phyloP scores from a whole-genome alignment of 2,113 vertebrate species.

The Saimiri boliviensis region DNA sequence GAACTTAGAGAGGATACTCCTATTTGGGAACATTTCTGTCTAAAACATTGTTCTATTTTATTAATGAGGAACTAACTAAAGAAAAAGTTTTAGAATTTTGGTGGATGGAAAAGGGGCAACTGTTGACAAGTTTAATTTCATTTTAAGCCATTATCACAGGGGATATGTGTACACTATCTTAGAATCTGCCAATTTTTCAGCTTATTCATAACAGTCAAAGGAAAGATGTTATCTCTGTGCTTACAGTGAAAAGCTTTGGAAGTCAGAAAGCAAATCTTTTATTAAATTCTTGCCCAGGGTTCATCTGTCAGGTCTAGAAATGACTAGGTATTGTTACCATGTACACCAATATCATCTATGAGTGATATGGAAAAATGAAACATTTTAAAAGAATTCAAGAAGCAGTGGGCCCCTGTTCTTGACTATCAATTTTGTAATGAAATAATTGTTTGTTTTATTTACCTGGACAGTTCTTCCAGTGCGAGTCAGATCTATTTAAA shows the following conservation, averaged over 20 bases:
- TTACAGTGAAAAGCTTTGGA: conserved; percentile 50
- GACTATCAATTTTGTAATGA: conserved; percentile 33
- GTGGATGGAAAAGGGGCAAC: neutral
- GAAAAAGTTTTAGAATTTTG: conserved; percentile 35
- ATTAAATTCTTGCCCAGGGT: conserved; percentile 69
- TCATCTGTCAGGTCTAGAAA: conserved; percentile 65
- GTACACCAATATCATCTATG: conserved; percentile 4
- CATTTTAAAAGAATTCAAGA: conserved; percentile 12
- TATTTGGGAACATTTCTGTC: conserved; percentile 13
- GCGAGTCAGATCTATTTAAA: neutral
- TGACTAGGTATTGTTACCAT: conserved; percentile 58
- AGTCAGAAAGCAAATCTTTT: conserved; percentile 58
- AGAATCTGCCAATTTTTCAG: conserved; percentile 68
- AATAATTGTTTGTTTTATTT: neutral
- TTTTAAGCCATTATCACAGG: conserved; percentile 51
- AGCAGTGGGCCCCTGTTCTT: neutral
- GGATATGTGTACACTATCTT: conserved; percentile 38
- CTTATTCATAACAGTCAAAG: conserved; percentile 69
- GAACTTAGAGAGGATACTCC: neutral
- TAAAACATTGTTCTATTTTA: conserved; percentile 5
- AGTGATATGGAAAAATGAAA: conserved; percentile 56
- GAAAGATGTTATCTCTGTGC: conserved; percentile 60
- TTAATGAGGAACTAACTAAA: conserved; percentile 22
- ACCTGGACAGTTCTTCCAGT: neutral
- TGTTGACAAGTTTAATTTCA: conserved; percentile 71